phyloP scores from a whole-genome alignment of 2,113 vertebrate genomes.

The Xerus inauris region DNA sequence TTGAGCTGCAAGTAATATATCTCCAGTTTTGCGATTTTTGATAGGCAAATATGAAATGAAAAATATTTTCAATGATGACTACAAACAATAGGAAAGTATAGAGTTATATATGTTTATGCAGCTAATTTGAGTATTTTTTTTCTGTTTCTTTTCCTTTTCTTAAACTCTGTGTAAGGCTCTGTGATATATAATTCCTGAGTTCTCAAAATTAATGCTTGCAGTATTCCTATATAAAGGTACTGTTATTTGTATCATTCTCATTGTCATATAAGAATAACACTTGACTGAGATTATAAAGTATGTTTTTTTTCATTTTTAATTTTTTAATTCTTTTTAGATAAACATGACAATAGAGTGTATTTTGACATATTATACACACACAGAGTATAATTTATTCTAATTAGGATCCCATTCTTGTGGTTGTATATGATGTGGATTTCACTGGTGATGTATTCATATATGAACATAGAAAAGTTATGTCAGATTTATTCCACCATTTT shows the following conservation, averaged over 20 bases:
- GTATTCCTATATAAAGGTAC: neutral
- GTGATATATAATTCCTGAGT: neutral
- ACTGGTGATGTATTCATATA: too few relatives aligned
- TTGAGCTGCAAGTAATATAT: neutral
- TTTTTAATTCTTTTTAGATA: too few relatives aligned
- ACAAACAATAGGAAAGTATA: neutral
- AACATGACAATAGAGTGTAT: too few relatives aligned
- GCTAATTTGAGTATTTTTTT: neutral
- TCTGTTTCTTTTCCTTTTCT: neutral
- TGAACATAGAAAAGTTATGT: too few relatives aligned
- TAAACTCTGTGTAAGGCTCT: neutral
- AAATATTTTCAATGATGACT: neutral
- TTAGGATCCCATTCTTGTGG: too few relatives aligned
- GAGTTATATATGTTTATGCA: neutral
- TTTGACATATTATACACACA: too few relatives aligned
- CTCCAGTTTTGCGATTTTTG: neutral
- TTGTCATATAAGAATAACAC: neutral
- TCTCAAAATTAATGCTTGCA: neutral
- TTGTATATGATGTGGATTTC: too few relatives aligned
- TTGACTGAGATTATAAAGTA: neutral
- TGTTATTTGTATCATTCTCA: neutral
- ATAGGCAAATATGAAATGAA: neutral
- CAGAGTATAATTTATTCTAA: too few relatives aligned
- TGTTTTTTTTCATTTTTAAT: neutral
- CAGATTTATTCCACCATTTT: too few relatives aligned